Base-by-base conservation (phyloP, 2,113 vertebrate species). In the Atractosteus spatula region DNA sequence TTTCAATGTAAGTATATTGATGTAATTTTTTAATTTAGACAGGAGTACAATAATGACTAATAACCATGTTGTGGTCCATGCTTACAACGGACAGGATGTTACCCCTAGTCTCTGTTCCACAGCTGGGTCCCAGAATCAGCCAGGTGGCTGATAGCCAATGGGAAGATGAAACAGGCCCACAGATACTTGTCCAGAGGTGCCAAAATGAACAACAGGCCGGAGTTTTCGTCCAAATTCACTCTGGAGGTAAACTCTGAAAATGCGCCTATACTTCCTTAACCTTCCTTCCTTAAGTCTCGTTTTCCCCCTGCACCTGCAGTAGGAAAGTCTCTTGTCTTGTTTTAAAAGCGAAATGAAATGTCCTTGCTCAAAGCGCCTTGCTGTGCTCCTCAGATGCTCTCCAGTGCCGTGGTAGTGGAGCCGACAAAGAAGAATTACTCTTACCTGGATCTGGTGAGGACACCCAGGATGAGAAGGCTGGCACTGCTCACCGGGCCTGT, bases 61-160 rank as follows among this genome's bases (percentile, higher is more conserved):
- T 29, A 29, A 1, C 29, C 29, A 29, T 29, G 29, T 29, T 29
- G 29, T 29, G 29, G 29, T 29, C 29, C 29, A 29, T 29, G 29
- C 29, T 29, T 29, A 29, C 29, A 29, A 29, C 29, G 29, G 29
- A 29, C 29, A 29, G 29, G 29, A 29, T 29, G 29, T 29, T 29
- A 29, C 29, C 29, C 29, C 29, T 29, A 29, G 29, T 29, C 29
- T 29, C 29, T 29, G 29, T 29, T 29, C 29, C 29, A 2, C 62
- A 98, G 96, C 91, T 95, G 95, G 94, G 88, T 97, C 69, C 95
- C 96, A 57, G 96, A 97, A 83, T 98, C 96, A 57, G 94, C 94
- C 0, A 85, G 94, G 43, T 97, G 96, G 96, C 92, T 97, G 68
- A 78, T 95, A 80, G 92, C 91, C 41, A 94, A 89, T 1, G 92